Conservation (phyloP, 2,888 invertebrate genomes). For the Lobophora halterata region DNA sequence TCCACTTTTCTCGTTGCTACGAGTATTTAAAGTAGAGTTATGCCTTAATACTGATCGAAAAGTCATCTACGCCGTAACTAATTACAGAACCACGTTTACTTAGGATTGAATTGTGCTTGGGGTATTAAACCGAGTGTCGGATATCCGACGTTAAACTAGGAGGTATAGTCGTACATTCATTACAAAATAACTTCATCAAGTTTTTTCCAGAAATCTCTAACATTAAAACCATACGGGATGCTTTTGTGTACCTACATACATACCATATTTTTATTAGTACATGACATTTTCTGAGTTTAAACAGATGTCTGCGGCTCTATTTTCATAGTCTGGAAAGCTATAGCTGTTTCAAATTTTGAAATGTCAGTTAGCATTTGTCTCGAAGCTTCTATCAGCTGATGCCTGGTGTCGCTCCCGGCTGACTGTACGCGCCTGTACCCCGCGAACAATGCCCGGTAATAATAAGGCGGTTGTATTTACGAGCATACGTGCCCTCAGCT, state of each 20-base stretch:
- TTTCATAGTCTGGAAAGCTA: too few species aligned
- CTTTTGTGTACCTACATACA: too few species aligned
- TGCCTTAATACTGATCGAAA: constrained; percentile 29
- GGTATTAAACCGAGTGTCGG: constrained; percentile 73
- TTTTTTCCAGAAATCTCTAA: too few species aligned
- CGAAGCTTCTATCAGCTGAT: too few species aligned
- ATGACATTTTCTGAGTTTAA: too few species aligned
- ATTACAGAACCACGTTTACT: constrained; percentile 71
- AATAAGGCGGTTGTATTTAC: constrained; percentile 78
- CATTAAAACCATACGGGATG: too few species aligned
- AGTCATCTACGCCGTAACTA: constrained; percentile 72
- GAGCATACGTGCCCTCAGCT: constrained; percentile 76
- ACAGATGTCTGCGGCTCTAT: too few species aligned
- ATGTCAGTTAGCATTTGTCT: too few species aligned
- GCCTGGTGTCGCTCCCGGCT: constrained; percentile 21
- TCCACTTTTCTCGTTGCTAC: constrained; percentile 1
- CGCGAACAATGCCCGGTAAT: constrained; percentile 77
- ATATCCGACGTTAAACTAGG: constrained; percentile 66
- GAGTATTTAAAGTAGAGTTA: constrained; percentile 2
- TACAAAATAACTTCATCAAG: not conserved
- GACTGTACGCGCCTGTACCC: constrained; percentile 58
- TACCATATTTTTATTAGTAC: too few species aligned
- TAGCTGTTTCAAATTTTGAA: too few species aligned
- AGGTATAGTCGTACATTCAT: constrained; percentile 51
- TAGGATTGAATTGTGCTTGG: constrained; percentile 68